Percentiles rank a stretch among this genome's conserved stretches.
These are phyloP conservation scores for Zelostemma sp. DNA, from an alignment of 1,140 invertebrate genomes.

Conservation along the genomic window DNA sequence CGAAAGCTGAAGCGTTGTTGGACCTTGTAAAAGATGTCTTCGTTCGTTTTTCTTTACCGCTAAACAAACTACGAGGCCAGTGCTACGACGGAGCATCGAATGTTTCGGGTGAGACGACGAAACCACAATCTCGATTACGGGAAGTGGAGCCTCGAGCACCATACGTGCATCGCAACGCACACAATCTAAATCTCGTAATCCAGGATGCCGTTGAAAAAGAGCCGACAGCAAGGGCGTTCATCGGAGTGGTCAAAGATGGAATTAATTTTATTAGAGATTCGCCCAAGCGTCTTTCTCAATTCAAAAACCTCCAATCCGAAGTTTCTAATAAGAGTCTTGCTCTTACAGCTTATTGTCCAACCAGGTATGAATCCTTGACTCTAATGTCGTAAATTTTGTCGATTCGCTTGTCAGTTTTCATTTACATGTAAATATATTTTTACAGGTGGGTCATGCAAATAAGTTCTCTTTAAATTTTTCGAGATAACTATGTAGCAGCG, in stretches of 20 bases:
- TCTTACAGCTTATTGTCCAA: conserved; percentile 20
- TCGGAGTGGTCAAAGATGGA: conserved; percentile 22
- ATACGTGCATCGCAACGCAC: conserved; percentile 42
- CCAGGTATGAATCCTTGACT: conserved; percentile 16
- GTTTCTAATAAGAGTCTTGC: background rate
- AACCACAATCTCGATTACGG: conserved; percentile 33
- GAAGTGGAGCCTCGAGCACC: conserved; percentile 40
- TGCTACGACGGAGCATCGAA: conserved; percentile 48
- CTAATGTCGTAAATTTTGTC: no score
- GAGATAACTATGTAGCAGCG: conserved; percentile 16
- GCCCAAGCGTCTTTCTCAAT: conserved; percentile 25
- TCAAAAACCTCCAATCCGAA: conserved; percentile 26
- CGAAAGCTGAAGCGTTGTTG: conserved; percentile 34
- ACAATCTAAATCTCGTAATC: conserved; percentile 39
- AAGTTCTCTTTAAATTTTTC: conserved; percentile 11
- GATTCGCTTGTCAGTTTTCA: no score
- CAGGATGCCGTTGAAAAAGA: conserved; percentile 32
- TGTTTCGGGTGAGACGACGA: conserved; percentile 36
- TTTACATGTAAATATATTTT: background rate
- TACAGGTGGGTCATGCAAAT: conserved; percentile 15
- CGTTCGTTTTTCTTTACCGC: conserved; percentile 14
- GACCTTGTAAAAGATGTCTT: conserved; percentile 31
- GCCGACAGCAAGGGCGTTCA: conserved; percentile 27
- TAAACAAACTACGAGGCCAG: conserved; percentile 28
- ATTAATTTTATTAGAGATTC: conserved; percentile 32